phyloP scores from a whole-genome alignment of 2,888 invertebrate species.

The Nephrotoma guestfalica region DNA sequence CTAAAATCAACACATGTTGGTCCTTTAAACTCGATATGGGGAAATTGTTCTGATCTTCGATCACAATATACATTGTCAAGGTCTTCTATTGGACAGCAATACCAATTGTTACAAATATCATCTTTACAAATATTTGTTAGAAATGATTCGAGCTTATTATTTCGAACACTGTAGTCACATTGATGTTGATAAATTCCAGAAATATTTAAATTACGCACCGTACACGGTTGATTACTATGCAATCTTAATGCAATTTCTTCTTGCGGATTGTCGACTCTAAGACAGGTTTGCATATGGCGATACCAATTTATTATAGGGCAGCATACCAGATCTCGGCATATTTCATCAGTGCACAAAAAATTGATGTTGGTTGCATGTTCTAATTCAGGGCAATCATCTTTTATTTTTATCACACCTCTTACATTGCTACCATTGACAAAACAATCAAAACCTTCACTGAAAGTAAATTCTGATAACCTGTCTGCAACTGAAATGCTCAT shows the following conservation, averaged over 20 bases:
- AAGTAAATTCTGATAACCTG: neutral
- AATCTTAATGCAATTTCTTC: neutral
- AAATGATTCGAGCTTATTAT: neutral
- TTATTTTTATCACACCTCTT: neutral
- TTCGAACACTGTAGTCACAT: neutral
- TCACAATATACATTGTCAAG: neutral
- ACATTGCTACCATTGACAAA: neutral
- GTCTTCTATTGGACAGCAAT: neutral
- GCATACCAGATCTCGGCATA: neutral
- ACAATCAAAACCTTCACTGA: neutral
- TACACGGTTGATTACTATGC: neutral
- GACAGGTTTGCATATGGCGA: neutral
- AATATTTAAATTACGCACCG: neutral
- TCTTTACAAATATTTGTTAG: neutral
- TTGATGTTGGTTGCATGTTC: neutral
- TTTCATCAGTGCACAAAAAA: neutral
- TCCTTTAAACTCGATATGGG: neutral
- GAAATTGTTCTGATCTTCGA: neutral
- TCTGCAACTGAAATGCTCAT: neutral
- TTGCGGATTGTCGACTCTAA: neutral
- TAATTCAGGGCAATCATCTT: neutral
- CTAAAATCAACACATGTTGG: neutral
- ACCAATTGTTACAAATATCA: neutral
- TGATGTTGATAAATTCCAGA: neutral
- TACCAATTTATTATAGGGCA: neutral